phyloP scores from a whole-genome alignment of 2,113 vertebrate genomes.

The Crotalus viridis region DNA sequence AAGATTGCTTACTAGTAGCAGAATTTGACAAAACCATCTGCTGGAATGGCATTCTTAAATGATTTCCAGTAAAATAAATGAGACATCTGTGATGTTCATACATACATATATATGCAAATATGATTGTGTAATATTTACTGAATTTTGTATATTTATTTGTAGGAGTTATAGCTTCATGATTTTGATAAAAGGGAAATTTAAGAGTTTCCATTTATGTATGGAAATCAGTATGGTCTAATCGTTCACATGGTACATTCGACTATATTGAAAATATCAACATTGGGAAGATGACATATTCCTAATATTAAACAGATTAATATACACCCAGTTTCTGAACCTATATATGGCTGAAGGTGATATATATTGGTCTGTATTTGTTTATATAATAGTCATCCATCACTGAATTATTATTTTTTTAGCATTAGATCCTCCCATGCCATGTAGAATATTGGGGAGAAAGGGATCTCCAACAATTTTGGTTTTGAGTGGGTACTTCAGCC shows the following conservation, averaged over 20 bases:
- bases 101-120: not conserved
- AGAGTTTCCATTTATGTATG: not conserved
- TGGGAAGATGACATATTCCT: not conserved
- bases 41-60: not conserved
- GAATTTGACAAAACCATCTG: conserved; percentile 10
- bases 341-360: not conserved
- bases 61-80: conserved; percentile 7
- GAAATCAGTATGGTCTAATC: not conserved
- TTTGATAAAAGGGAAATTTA: not conserved
- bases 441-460: not conserved
- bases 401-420: not conserved
- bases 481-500: not conserved
- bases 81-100: not conserved
- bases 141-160: not conserved
- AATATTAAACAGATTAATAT: not conserved
- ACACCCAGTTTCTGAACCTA: not conserved
- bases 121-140: not conserved
- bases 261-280: not conserved
- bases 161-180: not conserved
- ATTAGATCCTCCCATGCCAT: not conserved
- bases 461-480: not conserved
- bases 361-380: not conserved
- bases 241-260: not conserved
- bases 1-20: conserved; percentile 9
- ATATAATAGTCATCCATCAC: not conserved